phyloP scores from a whole-genome alignment of 2,113 vertebrate species.

The Phaetusa simplex region DNA sequence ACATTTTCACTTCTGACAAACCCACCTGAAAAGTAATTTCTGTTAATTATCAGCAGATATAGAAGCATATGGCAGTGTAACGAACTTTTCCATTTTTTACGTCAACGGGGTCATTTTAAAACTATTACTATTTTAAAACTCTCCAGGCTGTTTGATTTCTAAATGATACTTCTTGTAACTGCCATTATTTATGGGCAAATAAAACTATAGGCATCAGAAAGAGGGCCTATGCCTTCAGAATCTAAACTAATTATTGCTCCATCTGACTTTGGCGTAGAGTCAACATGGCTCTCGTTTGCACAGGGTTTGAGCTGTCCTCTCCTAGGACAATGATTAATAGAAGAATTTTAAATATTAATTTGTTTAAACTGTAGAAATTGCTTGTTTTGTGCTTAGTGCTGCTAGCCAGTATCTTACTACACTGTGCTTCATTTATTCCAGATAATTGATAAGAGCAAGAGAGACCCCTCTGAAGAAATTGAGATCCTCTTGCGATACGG shows the following conservation, averaged over 20 bases:
- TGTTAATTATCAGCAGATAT: not conserved
- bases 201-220: not conserved
- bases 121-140: not conserved
- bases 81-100: not conserved
- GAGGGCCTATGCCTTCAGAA: not conserved
- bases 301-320: not conserved
- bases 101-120: not conserved
- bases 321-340: not conserved
- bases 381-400: not conserved
- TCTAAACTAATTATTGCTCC: not conserved
- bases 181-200: not conserved
- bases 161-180: not conserved
- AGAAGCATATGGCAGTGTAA: not conserved
- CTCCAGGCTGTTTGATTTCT: not conserved
- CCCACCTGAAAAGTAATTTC: not conserved
- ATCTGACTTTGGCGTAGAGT: not conserved
- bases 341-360: not conserved
- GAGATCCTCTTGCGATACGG: slow-evolving; percentile 94
- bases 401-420: not conserved
- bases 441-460: slow-evolving; percentile 90
- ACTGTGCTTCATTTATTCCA: slow-evolving; percentile 54
- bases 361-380: not conserved
- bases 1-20: not conserved
- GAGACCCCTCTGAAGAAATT: slow-evolving; percentile 93
- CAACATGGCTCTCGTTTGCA: not conserved